These are phyloP conservation scores for Tipula vernalis DNA, from an alignment of 2,888 invertebrate genomes.

Conservation along the genomic window DNA sequence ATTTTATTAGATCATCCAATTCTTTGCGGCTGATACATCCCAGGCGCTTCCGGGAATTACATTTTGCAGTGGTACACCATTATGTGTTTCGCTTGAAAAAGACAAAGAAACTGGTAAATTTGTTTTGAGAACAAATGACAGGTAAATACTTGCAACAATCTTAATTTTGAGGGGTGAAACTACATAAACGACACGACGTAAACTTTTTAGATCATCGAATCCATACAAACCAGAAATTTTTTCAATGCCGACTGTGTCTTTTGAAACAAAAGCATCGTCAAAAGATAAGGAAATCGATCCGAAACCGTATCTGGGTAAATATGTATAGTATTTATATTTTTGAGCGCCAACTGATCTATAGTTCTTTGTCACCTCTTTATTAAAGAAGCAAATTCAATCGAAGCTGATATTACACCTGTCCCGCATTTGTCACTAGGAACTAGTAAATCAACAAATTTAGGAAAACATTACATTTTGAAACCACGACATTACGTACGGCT, in stretches of 20 bases:
- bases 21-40: not conserved
- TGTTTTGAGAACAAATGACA: not conserved
- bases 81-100: too few relatives aligned
- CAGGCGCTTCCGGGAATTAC: not conserved
- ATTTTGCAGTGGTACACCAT: too few relatives aligned
- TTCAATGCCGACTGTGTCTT: too few relatives aligned
- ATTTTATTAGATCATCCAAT: not conserved
- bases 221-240: too few relatives aligned
- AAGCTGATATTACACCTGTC: not conserved
- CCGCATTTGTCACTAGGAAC: not conserved
- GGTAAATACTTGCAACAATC: not conserved
- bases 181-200: too few relatives aligned
- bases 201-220: too few relatives aligned
- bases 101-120: not conserved
- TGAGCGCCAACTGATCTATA: not conserved
- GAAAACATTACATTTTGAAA: not conserved
- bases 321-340: not conserved
- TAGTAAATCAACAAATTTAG: not conserved
- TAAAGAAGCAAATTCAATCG: not conserved
- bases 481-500: not conserved
- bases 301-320: too few relatives aligned
- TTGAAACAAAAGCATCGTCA: too few relatives aligned
- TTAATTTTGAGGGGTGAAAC: too few relatives aligned
- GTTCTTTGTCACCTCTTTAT: not conserved
- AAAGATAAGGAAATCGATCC: too few relatives aligned